A percentile compares a stretch with the other conserved stretches of the same genome.
phyloP scores from a whole-genome alignment of 2,113 vertebrate genomes.

The Rallus limicola region DNA sequence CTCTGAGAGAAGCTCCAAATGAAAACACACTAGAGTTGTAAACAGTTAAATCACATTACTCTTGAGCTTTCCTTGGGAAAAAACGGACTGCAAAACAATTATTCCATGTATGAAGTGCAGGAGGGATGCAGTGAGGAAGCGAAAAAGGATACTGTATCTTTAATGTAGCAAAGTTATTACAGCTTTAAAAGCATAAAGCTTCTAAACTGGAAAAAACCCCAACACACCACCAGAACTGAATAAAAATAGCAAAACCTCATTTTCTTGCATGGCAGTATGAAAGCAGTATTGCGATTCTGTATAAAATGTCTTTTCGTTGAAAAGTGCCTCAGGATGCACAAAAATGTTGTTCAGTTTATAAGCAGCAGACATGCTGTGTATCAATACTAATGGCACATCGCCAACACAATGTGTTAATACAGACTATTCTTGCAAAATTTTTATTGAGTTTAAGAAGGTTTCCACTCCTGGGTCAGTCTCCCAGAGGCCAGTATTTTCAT shows the following conservation, averaged over 20 bases:
- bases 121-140: not conserved
- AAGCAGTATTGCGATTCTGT: constrained; percentile 59
- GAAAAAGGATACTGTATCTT: constrained; percentile 73
- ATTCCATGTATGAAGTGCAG: not conserved
- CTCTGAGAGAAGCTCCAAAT: not conserved
- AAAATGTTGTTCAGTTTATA: not conserved
- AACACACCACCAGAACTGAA: not conserved
- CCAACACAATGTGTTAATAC: not conserved
- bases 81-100: not conserved
- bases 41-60: not conserved
- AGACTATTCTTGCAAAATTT: not conserved
- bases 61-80: not conserved
- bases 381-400: not conserved
- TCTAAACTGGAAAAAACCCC: not conserved
- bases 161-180: constrained; percentile 1
- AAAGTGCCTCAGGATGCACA: not conserved
- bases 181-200: constrained; percentile 24
- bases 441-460: not conserved
- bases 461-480: not conserved
- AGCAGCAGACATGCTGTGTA: not conserved
- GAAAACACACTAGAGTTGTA: fast-evolving
- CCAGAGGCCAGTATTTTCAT: not conserved
- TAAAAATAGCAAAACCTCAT: constrained; percentile 78
- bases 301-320: constrained; percentile 24
- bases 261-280: constrained; percentile 36